Conservation (phyloP, 2,797 vertebrate species). For the Cryptoprocta ferox region DNA sequence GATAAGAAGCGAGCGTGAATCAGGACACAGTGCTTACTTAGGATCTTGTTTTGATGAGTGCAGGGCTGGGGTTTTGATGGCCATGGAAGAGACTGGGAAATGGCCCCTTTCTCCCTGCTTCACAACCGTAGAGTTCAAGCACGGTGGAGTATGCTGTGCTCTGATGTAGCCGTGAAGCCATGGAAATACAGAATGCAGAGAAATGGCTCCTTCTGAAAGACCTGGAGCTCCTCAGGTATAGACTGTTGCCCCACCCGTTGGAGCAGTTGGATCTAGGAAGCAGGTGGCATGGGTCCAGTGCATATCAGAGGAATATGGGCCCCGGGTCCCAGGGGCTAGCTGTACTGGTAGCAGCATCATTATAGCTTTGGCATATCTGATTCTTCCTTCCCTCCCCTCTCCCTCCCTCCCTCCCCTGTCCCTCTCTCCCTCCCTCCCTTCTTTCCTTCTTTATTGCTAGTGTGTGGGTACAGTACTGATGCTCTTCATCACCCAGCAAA, state of each 20-base stretch:
- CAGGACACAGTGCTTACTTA: background rate
- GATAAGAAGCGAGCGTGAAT: background rate
- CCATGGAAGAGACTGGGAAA: background rate
- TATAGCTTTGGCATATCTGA: background rate
- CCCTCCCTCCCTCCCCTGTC: too few relatives aligned
- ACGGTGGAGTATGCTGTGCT: accelerated
- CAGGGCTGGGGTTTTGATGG: background rate
- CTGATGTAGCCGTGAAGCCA: background rate
- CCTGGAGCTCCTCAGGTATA: background rate
- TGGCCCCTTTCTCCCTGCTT: background rate
- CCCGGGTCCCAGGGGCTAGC: background rate
- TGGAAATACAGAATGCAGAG: background rate
- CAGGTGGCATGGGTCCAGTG: background rate
- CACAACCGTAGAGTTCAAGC: background rate
- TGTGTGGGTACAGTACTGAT: background rate
- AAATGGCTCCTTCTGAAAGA: background rate
- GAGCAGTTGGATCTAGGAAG: background rate
- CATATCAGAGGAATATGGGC: background rate
- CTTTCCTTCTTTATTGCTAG: background rate
- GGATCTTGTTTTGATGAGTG: background rate
- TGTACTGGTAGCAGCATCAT: too few relatives aligned
- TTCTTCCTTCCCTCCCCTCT: background rate
- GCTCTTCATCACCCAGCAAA: background rate
- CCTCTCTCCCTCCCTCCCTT: too few relatives aligned
- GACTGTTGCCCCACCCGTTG: background rate